Evolutionary conservation across 53 echinoderm and acorn worm genomes (phyloP).

Genomic region (Paelopatides confundens): DNA sequence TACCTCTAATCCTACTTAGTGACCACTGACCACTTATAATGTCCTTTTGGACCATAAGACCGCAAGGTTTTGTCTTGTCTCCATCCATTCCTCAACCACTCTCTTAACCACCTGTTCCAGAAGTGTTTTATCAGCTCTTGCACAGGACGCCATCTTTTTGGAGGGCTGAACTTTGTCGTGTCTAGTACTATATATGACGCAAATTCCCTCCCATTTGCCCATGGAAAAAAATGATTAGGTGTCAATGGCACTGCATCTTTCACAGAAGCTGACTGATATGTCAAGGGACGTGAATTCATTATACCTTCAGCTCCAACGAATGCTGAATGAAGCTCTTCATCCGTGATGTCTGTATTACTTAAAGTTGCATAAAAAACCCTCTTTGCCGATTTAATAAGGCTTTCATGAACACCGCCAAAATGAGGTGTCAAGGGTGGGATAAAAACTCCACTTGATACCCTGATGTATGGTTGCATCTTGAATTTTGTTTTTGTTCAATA

Average conservation of each 20-base stretch:
- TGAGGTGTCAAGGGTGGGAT: constrained; percentile 42
- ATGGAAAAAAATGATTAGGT: not conserved
- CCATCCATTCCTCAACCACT: constrained; percentile 3
- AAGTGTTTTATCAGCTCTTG: not conserved
- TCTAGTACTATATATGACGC: not conserved
- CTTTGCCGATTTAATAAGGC: constrained; percentile 47
- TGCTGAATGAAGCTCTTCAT: constrained; percentile 39
- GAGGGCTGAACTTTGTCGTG: not conserved
- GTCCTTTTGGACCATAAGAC: constrained; percentile 7
- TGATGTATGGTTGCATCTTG: not conserved
- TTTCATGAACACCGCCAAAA: constrained; percentile 48
- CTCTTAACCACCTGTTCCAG: not conserved
- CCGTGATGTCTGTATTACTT: constrained; percentile 32
- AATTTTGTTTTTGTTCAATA: constrained; percentile 13
- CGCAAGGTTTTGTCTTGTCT: not conserved
- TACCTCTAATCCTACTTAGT: not conserved
- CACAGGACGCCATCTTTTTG: not conserved
- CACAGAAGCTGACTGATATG: constrained; percentile 7
- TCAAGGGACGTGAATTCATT: constrained; percentile 24
- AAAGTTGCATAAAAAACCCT: constrained; percentile 36
- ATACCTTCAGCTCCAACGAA: constrained; percentile 33
- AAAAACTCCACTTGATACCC: constrained; percentile 44
- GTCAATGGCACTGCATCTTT: not conserved
- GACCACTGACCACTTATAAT: not conserved
- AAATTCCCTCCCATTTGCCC: not conserved